Percentiles rank a stretch among this genome's conserved stretches.
Evolutionary conservation across 1,140 invertebrate genomes (phyloP).

Genomic region (Macrobrachium rosenbergii): DNA sequence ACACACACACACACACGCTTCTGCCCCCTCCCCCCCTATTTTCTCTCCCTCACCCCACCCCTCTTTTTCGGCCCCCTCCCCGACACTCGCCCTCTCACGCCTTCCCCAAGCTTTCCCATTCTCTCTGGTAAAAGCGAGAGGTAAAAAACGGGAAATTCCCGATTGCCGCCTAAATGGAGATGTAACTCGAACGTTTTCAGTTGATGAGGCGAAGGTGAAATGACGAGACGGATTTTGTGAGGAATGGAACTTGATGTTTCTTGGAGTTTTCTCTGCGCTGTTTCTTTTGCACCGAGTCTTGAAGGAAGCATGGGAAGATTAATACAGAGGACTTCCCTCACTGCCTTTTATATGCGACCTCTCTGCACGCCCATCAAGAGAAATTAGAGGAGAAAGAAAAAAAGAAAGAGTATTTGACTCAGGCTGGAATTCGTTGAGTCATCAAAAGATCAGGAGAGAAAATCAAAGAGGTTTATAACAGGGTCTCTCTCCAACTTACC

Average conservation of each 20-base stretch:
- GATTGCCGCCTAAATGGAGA: conserved; percentile 50
- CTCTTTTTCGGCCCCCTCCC: conserved; percentile 5
- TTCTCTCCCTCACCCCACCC: neutral
- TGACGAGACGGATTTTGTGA: too few species aligned
- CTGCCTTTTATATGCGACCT: neutral
- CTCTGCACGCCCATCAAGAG: too few species aligned
- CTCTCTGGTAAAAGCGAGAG: conserved; percentile 46
- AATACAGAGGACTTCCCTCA: neutral
- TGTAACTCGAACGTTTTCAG: conserved; percentile 21
- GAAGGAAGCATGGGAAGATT: too few species aligned
- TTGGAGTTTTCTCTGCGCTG: neutral
- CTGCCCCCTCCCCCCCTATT: conserved; percentile 2
- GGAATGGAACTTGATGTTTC: neutral
- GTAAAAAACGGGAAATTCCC: conserved; percentile 62
- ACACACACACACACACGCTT: too few species aligned
- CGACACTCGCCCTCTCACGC: neutral
- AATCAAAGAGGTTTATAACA: too few species aligned
- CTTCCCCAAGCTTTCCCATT: conserved; percentile 58
- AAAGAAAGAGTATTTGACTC: too few species aligned
- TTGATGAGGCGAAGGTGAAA: too few species aligned
- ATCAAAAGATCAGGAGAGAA: too few species aligned
- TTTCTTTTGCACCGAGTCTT: neutral
- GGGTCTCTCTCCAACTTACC: too few species aligned
- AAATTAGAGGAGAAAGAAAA: too few species aligned
- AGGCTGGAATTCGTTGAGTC: too few species aligned